A percentile compares a stretch with the other conserved stretches of the same genome.
Evolutionary conservation across 2,797 vertebrate species (phyloP).

Genomic region (Dermochelys coriacea): DNA sequence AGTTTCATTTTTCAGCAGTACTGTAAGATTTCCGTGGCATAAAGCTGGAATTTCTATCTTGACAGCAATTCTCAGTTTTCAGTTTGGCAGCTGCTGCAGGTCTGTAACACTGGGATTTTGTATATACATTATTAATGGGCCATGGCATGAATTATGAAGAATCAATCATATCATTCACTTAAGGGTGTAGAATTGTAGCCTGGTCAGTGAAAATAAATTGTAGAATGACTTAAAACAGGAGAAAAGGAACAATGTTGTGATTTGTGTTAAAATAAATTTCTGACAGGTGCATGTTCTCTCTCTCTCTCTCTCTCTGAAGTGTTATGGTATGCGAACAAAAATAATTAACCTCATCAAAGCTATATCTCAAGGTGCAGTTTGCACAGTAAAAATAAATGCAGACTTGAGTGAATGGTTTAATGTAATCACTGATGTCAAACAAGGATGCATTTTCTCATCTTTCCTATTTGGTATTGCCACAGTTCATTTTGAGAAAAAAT

Average conservation of each 20-base stretch:
- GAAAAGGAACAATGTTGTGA: background rate
- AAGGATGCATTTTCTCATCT: background rate
- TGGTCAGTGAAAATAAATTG: background rate
- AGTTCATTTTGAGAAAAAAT: background rate
- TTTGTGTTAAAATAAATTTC: background rate
- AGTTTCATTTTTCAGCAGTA: background rate
- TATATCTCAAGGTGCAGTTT: background rate
- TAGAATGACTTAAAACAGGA: background rate
- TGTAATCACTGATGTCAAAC: rapidly evolving
- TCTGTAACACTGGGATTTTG: background rate
- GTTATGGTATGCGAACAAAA: background rate
- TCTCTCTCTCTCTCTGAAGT: background rate
- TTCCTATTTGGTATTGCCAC: background rate
- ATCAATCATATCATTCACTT: slow-evolving; percentile 18
- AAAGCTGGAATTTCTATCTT: background rate
- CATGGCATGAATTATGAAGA: rapidly evolving
- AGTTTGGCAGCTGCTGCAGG: background rate
- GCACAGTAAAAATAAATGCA: background rate
- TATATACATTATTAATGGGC: background rate
- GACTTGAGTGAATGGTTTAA: background rate
- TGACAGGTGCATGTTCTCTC: background rate
- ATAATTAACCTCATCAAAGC: background rate
- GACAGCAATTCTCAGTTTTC: background rate
- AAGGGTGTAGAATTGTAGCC: background rate
- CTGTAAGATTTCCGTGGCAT: background rate